A percentile compares a stretch with the other conserved stretches of the same genome.
Evolutionary conservation across 2,888 invertebrate species (phyloP).

Genomic region (Coecobrya sp.): DNA sequence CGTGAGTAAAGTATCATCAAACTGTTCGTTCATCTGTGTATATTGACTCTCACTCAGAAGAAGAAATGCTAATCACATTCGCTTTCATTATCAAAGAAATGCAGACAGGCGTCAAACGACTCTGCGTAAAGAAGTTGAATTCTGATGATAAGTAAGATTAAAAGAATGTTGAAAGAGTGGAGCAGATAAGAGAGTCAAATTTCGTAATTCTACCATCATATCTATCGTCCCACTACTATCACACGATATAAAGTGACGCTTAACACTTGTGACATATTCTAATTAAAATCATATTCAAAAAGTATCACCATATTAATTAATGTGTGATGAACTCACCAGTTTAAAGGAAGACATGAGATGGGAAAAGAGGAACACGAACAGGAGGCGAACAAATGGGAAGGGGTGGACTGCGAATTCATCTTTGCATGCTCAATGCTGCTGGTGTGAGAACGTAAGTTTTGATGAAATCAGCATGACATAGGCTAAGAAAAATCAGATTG

Average conservation of each 20-base stretch:
- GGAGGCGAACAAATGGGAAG: not conserved
- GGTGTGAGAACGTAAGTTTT: slow-evolving; percentile 18
- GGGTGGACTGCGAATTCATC: not conserved
- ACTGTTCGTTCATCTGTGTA: slow-evolving; percentile 49
- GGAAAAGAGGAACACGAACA: not conserved
- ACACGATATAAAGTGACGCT: not conserved
- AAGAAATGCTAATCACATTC: slow-evolving; percentile 33
- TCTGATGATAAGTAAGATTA: slow-evolving; percentile 34
- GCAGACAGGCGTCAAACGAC: slow-evolving; percentile 27
- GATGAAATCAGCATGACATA: slow-evolving; percentile 56
- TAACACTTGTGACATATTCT: slow-evolving; percentile 44
- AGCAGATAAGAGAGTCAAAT: slow-evolving; percentile 33
- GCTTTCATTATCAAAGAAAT: slow-evolving; percentile 45
- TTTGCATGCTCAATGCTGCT: not conserved
- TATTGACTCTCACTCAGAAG: slow-evolving; percentile 31
- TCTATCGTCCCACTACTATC: not conserved
- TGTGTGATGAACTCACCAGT: not conserved
- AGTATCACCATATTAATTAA: slow-evolving; percentile 60
- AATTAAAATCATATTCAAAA: slow-evolving; percentile 55
- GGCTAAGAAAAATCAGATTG: slow-evolving; percentile 51
- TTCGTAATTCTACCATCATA: slow-evolving; percentile 13
- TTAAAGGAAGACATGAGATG: not conserved
- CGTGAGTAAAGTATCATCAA: slow-evolving; percentile 40
- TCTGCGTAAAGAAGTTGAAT: slow-evolving; percentile 23
- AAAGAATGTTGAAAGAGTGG: slow-evolving; percentile 47